Conservation (phyloP, 92 coral and sea anemone species). For the Umimayanthus chanpuru region DNA sequence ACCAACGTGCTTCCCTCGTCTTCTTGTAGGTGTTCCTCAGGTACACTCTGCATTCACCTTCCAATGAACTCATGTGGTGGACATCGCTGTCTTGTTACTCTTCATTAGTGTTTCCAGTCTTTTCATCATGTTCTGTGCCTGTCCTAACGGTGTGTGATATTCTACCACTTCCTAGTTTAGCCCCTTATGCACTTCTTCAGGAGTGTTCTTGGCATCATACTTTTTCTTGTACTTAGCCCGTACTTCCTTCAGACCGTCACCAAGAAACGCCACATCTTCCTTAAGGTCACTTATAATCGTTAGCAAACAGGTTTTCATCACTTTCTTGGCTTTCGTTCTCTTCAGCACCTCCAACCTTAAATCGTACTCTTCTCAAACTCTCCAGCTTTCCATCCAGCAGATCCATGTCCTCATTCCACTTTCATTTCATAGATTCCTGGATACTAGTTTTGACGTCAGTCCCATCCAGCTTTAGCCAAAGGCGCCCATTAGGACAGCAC, state of each 20-base stretch:
- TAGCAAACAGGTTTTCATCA: neutral
- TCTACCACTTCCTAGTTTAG: slow-evolving; percentile 44
- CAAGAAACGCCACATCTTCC: slow-evolving; percentile 21
- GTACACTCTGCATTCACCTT: slow-evolving; percentile 25
- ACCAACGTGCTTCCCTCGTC: slow-evolving; percentile 32
- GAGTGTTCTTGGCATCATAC: no score
- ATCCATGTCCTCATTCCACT: no score
- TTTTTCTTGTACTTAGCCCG: no score
- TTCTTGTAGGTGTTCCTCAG: slow-evolving; percentile 40
- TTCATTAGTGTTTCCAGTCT: neutral
- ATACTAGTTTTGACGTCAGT: no score
- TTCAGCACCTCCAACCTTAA: no score
- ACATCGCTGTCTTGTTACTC: neutral
- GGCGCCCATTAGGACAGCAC: no score
- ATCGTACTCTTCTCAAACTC: no score
- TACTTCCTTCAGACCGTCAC: slow-evolving; percentile 18
- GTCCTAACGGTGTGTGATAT: slow-evolving; percentile 16
- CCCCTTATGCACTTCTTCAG: no score
- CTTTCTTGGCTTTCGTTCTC: no score
- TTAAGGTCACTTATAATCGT: slow-evolving; percentile 8
- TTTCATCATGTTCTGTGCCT: slow-evolving; percentile 28
- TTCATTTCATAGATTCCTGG: no score
- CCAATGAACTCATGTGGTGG: neutral
- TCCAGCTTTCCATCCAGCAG: no score
- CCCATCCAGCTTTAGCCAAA: no score